Base-by-base conservation (phyloP, 2,888 invertebrate species). In the Cryptocephalus primarius region DNA sequence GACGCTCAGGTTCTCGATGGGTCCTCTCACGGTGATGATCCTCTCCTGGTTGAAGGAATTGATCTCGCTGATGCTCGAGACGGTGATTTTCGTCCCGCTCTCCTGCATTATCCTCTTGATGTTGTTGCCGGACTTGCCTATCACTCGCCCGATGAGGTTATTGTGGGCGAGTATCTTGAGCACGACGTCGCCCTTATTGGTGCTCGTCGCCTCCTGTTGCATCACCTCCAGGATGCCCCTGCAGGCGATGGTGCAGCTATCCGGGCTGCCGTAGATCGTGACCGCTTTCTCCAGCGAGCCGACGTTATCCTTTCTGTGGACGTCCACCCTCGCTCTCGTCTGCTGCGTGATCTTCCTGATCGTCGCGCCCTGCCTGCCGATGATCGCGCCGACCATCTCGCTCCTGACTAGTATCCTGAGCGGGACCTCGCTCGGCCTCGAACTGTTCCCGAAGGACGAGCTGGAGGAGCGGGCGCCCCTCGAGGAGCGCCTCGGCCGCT, bases 41-140 rank as follows among this genome's bases (percentile, higher is more conserved):
- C 97, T 83, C 73, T 97, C 97, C 69, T 93, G 76, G 70, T 92
- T 94, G 74, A 90, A 92, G 70, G 89, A 91, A 71, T 86, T 92
- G 58, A 94, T 90, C 69, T 95, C 94, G 65, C 91, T 91, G 64
- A 93, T 90, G 59, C 92, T 91, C 58, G 95, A 94, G 44, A 97
- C 95, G 41, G 93, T 93, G 55, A 97, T 95, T 72, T 92, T 93
- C 4, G 95, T 92, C 58, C 92, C 91, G 12, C 96, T 95, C 65
- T 96, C 93, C 66, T 94, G 92, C 93, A 96, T 96, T 64, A 97
- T 95, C 67, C 91, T 82, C 72, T 96, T 97, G 63, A 97, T 96
- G 41, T 95, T 95, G 71, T 91, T 91, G 43, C 97, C 97, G 56
- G 88, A 89, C 72, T 95, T 95, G 52, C 97, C 97, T 66, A 97